These are phyloP conservation scores for Drosophila navojoa DNA, from an alignment of 1,140 invertebrate species.

Conservation along the genomic window DNA sequence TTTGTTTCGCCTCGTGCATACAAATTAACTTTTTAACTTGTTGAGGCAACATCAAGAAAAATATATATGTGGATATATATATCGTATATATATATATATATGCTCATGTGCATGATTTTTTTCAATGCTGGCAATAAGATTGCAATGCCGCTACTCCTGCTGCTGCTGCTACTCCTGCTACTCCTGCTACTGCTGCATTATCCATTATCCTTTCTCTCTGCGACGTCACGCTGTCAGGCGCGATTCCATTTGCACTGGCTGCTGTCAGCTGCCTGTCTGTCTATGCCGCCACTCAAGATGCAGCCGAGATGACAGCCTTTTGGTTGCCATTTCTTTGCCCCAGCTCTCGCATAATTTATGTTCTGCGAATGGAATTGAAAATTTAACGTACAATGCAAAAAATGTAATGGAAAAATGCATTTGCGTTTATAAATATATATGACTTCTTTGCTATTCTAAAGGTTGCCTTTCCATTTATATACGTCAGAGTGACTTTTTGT, in stretches of 20 bases:
- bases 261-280: conserved; percentile 47
- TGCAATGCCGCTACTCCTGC: background rate
- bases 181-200: conserved; percentile 23
- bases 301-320: conserved; percentile 61
- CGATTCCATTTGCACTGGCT: conserved; percentile 69
- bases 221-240: conserved; percentile 42
- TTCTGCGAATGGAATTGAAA: conserved; percentile 50
- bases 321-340: conserved; percentile 56
- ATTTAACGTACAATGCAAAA: background rate
- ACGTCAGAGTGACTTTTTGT: conserved; percentile 54
- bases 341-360: conserved; percentile 66
- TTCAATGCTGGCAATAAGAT: conserved; percentile 11
- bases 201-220: conserved; percentile 8
- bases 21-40: conserved; percentile 43
- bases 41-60: conserved; percentile 31
- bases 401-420: background rate
- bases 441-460: conserved; percentile 15
- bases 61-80: conserved; percentile 7
- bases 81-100: conserved; percentile 4
- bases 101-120: conserved; percentile 12
- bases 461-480: conserved; percentile 55
- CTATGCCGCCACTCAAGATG: conserved; percentile 57
- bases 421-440: background rate
- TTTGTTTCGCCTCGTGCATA: conserved; percentile 24
- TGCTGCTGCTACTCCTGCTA: conserved; percentile 8